phyloP scores from a whole-genome alignment of 2,113 vertebrate species.

The Vulpes ferrilata region DNA sequence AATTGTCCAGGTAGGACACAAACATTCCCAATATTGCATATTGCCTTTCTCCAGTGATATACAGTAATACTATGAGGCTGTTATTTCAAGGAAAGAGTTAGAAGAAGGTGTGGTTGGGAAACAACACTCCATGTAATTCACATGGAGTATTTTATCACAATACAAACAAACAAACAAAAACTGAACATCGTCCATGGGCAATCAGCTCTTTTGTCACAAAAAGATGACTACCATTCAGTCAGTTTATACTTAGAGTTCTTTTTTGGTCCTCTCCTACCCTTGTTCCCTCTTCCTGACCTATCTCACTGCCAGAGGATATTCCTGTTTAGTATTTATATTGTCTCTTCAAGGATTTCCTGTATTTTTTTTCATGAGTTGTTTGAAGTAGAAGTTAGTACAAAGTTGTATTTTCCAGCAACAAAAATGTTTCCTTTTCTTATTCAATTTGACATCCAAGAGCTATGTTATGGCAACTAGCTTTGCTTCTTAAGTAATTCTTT shows the following conservation, averaged over 20 bases:
- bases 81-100: background rate
- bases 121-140: background rate
- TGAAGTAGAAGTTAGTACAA: background rate
- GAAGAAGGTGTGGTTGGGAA: background rate
- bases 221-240: background rate
- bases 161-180: background rate
- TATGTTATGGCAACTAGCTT: background rate
- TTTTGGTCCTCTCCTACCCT: background rate
- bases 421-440: background rate
- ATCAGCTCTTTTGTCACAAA: background rate
- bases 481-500: background rate
- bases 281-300: background rate
- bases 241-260: background rate
- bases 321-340: background rate
- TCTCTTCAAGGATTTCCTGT: background rate
- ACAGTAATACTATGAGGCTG: background rate
- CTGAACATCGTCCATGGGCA: background rate
- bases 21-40: background rate
- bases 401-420: background rate
- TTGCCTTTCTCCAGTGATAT: background rate
- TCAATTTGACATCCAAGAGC: background rate
- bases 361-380: background rate
- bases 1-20: background rate
- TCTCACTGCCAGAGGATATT: background rate
- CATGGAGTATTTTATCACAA: background rate